These are phyloP conservation scores for Cranoglanis bouderius DNA, from an alignment of 2,113 vertebrate species.

Conservation along the genomic window DNA sequence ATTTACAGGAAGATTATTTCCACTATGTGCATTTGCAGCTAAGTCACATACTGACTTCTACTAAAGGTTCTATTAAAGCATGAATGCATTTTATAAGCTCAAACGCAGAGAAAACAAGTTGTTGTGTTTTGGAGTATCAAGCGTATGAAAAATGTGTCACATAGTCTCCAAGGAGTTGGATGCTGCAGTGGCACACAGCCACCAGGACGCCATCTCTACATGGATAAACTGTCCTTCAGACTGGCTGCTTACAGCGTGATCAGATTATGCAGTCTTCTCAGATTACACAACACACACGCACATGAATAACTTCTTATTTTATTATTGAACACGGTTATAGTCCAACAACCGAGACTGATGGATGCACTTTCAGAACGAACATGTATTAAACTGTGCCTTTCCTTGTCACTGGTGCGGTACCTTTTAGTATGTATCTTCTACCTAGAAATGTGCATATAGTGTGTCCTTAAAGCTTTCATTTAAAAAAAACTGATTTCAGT, in stretches of 20 bases:
- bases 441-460: background rate
- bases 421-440: background rate
- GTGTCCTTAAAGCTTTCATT: background rate
- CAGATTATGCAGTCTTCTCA: conserved; percentile 21
- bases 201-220: background rate
- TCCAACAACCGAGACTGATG: background rate
- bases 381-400: background rate
- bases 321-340: background rate
- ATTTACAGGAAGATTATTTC: background rate
- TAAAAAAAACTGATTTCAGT: background rate
- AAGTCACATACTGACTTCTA: background rate
- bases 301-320: background rate
- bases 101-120: background rate
- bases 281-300: background rate
- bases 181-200: conserved; percentile 14
- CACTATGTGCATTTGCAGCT: background rate
- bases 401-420: background rate
- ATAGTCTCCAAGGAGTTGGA: conserved; percentile 5
- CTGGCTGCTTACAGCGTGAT: conserved; percentile 22
- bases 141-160: conserved; percentile 25
- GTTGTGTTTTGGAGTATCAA: background rate
- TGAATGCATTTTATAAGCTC: background rate
- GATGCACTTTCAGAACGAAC: background rate
- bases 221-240: conserved; percentile 34
- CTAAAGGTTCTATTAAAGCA: background rate